Percentiles rank a stretch among this genome's conserved stretches.
These are phyloP conservation scores for Caenorhabditis sp. DNA, from an alignment of 2,888 invertebrate genomes.

Conservation along the genomic window DNA sequence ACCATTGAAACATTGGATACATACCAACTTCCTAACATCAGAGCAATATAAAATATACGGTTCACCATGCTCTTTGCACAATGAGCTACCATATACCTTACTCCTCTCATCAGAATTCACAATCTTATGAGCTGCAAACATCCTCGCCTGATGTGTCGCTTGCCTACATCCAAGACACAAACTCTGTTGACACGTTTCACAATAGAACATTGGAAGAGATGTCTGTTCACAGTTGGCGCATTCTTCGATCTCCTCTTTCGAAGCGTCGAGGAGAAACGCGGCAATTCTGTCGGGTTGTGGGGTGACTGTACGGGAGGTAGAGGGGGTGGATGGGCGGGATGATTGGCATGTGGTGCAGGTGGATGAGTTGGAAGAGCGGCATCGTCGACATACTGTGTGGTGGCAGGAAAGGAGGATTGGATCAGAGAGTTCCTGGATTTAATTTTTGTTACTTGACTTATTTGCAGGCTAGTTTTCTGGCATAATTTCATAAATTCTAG, in stretches of 20 bases:
- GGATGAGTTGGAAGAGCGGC: conserved; percentile 36
- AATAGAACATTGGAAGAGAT: conserved; percentile 79
- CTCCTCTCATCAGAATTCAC: conserved; percentile 77
- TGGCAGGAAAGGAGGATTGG: conserved; percentile 64
- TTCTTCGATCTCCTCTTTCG: conserved; percentile 79
- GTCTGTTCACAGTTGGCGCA: conserved; percentile 81
- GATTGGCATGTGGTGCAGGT: conserved; percentile 11
- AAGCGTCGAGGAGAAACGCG: conserved; percentile 79
- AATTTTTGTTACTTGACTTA: too few species aligned
- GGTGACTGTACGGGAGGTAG: conserved; percentile 26
- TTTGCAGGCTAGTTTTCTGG: too few species aligned
- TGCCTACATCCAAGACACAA: conserved; percentile 80
- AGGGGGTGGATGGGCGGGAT: conserved; percentile 14
- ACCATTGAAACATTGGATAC: conserved; percentile 80
- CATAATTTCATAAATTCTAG: background rate
- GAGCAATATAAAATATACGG: conserved; percentile 82
- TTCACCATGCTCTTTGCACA: conserved; percentile 79
- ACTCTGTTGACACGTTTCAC: conserved; percentile 82
- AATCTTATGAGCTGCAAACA: conserved; percentile 81
- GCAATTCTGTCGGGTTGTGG: conserved; percentile 77
- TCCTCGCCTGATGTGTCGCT: conserved; percentile 81
- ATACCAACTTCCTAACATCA: conserved; percentile 79
- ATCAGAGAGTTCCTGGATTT: conserved; percentile 45
- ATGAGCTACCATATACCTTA: conserved; percentile 58
- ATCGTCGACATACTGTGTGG: conserved; percentile 63